phyloP scores from a whole-genome alignment of 1,140 invertebrate species.

The Ladona fulva region DNA sequence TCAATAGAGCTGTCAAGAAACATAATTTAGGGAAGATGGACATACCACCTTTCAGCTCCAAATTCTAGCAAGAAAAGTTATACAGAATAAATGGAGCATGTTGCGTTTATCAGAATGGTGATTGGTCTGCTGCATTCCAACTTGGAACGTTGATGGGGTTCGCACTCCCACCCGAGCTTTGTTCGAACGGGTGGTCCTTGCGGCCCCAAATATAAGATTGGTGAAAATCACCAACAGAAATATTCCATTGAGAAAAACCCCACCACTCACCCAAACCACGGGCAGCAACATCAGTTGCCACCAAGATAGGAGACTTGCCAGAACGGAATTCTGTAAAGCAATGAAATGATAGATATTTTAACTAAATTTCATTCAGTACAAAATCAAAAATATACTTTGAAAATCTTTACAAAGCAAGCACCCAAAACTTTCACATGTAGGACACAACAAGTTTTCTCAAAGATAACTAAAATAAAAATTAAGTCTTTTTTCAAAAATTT shows the following conservation, averaged over 20 bases:
- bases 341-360: too few relatives aligned
- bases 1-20: neutral
- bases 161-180: neutral
- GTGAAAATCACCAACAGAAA: too few relatives aligned
- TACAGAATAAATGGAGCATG: neutral
- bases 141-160: neutral
- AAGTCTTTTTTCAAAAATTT: too few relatives aligned
- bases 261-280: conserved; percentile 85
- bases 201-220: neutral
- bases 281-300: conserved; percentile 97
- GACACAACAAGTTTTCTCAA: too few relatives aligned
- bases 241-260: neutral
- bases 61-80: neutral
- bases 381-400: too few relatives aligned
- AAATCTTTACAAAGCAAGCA: too few relatives aligned
- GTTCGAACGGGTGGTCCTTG: conserved; percentile 1
- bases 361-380: too few relatives aligned
- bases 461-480: too few relatives aligned
- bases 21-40: neutral
- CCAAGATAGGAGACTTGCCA: conserved; percentile 82
- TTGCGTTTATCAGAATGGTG: conserved; percentile 4
- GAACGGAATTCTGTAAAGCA: conserved; percentile 75
- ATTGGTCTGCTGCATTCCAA: neutral
- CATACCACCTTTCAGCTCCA: neutral
- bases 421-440: too few relatives aligned